A percentile compares a stretch with the other conserved stretches of the same genome.
Conservation (phyloP, 1,140 invertebrate species). For the Yoshiicerus persimilis region DNA sequence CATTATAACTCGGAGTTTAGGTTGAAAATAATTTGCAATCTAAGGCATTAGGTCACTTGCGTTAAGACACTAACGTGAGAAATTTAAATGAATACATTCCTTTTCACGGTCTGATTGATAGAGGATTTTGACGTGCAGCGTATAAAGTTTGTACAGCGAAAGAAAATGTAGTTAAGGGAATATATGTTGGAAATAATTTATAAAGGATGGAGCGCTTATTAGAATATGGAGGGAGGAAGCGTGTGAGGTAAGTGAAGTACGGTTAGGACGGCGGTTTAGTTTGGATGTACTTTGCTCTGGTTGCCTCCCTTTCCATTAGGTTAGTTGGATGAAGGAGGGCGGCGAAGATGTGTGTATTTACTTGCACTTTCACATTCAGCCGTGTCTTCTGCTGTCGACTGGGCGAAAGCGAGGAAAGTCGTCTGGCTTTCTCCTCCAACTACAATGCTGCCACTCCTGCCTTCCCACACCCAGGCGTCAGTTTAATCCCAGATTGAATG, state of each 20-base stretch:
- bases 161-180: too few relatives aligned
- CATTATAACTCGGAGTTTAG: too few relatives aligned
- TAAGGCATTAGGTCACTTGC: too few relatives aligned
- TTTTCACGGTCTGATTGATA: too few relatives aligned
- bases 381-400: background rate
- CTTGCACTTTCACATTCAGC: background rate
- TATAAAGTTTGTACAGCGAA: too few relatives aligned
- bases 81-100: too few relatives aligned
- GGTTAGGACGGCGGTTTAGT: background rate
- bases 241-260: background rate
- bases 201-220: too few relatives aligned
- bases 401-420: background rate
- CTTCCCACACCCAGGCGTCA: background rate
- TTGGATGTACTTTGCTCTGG: background rate
- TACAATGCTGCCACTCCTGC: background rate
- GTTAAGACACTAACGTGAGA: too few relatives aligned
- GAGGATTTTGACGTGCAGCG: too few relatives aligned
- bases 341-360: background rate
- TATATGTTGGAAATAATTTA: too few relatives aligned
- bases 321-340: background rate
- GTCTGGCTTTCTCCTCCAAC: background rate
- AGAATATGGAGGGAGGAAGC: too few relatives aligned
- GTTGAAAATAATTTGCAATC: too few relatives aligned
- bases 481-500: conserved; percentile 21
- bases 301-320: background rate